Evolutionary conservation across 2,888 invertebrate species (phyloP), one percentile per base, ranked within the genome.

Genomic region (Isoperla grammatica): DNA sequence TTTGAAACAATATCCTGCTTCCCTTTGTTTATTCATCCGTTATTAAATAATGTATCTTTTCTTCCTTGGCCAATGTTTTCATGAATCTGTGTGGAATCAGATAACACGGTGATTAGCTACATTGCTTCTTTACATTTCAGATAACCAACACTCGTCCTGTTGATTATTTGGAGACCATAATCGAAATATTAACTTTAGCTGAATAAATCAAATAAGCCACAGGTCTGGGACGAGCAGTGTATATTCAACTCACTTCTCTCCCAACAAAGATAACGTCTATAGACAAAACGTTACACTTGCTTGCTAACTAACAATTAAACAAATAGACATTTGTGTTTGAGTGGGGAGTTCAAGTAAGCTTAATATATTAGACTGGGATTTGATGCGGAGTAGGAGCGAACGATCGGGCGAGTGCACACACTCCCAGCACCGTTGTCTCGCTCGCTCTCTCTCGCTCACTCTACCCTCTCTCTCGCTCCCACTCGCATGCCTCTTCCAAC

Each of bases 301-400:
- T 53, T 53, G 37, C 37, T 19, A 49, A 23, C 53, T 53, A 37
- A 53, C 53, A 53, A 53, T 53, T 53, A 53, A 53, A 39, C 53
- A 53, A 53, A 53, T 19, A 53, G 37, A 53, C 53, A 39, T 53
- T 49, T 53, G 37, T 37, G 15, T 45, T 57, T 37, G 39, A 39
- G n/a, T 9, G 39, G 15, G 39, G 15, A 39, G 39, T 40, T 58
- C 53, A 59, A 59, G 59, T 53, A 53, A 45, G 57, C 57, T 57
- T 46, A 57, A 57, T 46, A 57, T 57, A 57, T 57, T 57, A 57
- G 57, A 48, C 46, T 35, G 23, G 57, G 57, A 57, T 46, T 46
- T 37, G 57, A 22, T 46, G 56, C 19, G 45, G 23, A 17, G 42
- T n/a, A n/a, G n/a, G n/a, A n/a, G n/a, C n/a, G n/a, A n/a, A 22